Base-by-base conservation (phyloP, 2,888 invertebrate species). In the Spodoptera littoralis region DNA sequence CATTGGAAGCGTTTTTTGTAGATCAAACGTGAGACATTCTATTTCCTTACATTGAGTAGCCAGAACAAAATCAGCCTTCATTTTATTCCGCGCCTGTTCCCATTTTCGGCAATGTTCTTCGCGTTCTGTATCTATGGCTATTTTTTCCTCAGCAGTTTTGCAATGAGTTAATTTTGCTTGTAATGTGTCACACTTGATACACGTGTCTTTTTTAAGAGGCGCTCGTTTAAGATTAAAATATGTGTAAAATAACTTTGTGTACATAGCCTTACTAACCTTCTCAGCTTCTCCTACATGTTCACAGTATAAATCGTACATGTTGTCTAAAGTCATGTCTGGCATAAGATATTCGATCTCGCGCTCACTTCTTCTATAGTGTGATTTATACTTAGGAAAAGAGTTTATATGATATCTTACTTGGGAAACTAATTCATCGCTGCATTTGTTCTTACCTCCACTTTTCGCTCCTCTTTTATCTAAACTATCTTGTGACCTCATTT, bases 401-500 rank as follows among this genome's bases (percentile, higher is more conserved):
- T 63, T 62, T 59, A 65, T 70, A 18, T 70, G 70, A 6, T 65
- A 70, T 70, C 61, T 70, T 4, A 65, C 65, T 62, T 65, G 59
- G 5, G 59, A 57, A 70, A 65, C 61, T 59, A 62, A 18, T 61
- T 62, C 57, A 22, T 61, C 55, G 55, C 60, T 53, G 60, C 53
- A 56, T 65, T 65, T 65, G 47, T 65, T 65, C 49, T 65, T 65
- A 61, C 52, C 62, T 59, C 65, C 61, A 61, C 61, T 65, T 70
- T 59, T 70, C 36, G 53, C 65, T 57, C 70, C 65, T 70, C 62
- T 70, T 63, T 53, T 70, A 62, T 70, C 62, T 51, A 54, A 11
- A 64, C n/a, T 59, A 55, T 59, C 55, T 8, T 64, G 50, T 64
- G 53, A 64, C 54, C 64, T 64, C 59, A 64, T 59, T 54, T 59